Base-by-base conservation (phyloP, 2,888 invertebrate species). In the Chalcis sispes region DNA sequence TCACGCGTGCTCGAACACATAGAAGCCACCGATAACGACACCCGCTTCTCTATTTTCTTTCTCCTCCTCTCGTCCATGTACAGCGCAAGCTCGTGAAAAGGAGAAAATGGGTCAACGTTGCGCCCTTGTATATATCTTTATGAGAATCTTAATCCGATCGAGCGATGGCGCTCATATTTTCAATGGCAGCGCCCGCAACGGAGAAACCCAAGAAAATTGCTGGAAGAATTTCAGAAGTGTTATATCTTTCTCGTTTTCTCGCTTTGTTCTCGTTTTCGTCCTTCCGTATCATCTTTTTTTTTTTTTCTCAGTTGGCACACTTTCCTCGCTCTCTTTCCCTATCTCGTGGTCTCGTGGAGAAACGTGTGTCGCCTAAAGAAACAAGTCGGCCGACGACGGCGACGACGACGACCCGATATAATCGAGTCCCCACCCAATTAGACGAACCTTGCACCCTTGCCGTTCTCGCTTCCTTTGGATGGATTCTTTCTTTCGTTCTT, bases 371-470 rank as follows among this genome's bases (percentile, higher is more conserved):
- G 85, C 83, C 82, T 85, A 75, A 81, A 83, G 83, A 84, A 86
- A 85, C 81, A 84, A 79, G 64, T 32, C 77, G n/a, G n/a, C n/a
- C n/a, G n/a, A n/a, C n/a, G n/a, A n/a, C n/a, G n/a, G 75, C 75
- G 40, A 29, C 23, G 18, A 27, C 23, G 46, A 23, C 32, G 20
- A 65, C 77, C 74, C 79, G 81, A 82, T 82, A 85, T 85, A 86
- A 86, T 86, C 84, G 84, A 86, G 85, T 86, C 85, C 82, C 84
- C 79, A 81, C 80, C 82, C 86, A 86, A 87, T 87, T 87, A 87
- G 85, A 79, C 78, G 77, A 81, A 79, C 80, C 83, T 83, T 36
- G 80, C 83, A 79, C 81, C 80, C 81, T 36, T 61, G 58, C 32
- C 50, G 48, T 18, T n/a, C 18, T n/a, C 20, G 13, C n/a, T 52